A percentile compares a stretch with the other conserved stretches of the same genome.
Conservation (phyloP, 2,113 vertebrate species). For the Pterophyllum scalare region DNA sequence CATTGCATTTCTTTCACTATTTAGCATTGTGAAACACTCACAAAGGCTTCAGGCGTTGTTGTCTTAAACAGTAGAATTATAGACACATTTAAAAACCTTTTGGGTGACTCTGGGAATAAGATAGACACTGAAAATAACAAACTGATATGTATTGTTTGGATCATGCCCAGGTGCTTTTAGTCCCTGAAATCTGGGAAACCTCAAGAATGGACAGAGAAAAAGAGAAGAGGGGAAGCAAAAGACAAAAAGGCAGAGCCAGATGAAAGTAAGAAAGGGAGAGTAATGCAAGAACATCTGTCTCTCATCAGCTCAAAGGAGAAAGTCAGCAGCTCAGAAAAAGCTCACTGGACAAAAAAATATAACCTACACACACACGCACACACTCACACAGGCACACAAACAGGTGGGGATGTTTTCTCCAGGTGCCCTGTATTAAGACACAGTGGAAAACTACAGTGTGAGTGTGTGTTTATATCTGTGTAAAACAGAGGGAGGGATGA, state of each 20-base stretch:
- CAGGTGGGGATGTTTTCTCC: slow-evolving; percentile 65
- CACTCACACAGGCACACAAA: slow-evolving; percentile 33
- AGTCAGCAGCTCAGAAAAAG: slow-evolving; percentile 73
- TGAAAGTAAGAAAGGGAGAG: slow-evolving; percentile 39
- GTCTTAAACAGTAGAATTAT: slow-evolving; percentile 17
- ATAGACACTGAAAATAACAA: slow-evolving; percentile 39
- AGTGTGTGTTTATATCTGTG: slow-evolving; percentile 5
- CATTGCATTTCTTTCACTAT: not conserved
- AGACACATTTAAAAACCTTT: slow-evolving; percentile 23
- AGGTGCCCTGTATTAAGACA: slow-evolving; percentile 67
- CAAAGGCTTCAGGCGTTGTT: slow-evolving; percentile 15
- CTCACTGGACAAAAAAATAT: slow-evolving; percentile 58
- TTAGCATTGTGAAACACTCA: slow-evolving; percentile 24
- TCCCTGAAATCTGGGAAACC: slow-evolving; percentile 58
- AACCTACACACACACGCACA: slow-evolving; percentile 6
- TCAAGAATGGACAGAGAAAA: slow-evolving; percentile 51
- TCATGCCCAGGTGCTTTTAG: slow-evolving; percentile 50
- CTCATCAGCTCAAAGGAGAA: slow-evolving; percentile 75
- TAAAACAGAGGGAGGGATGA: slow-evolving; percentile 27
- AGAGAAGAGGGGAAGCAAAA: slow-evolving; percentile 6
- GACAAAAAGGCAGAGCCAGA: slow-evolving; percentile 27
- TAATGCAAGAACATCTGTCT: slow-evolving; percentile 77
- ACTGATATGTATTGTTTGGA: slow-evolving; percentile 62
- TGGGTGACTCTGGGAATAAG: slow-evolving; percentile 4
- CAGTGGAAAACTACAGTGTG: slow-evolving; percentile 65